Evolutionary conservation across 2,113 vertebrate species (phyloP).

Genomic region (Tetrax tetrax): DNA sequence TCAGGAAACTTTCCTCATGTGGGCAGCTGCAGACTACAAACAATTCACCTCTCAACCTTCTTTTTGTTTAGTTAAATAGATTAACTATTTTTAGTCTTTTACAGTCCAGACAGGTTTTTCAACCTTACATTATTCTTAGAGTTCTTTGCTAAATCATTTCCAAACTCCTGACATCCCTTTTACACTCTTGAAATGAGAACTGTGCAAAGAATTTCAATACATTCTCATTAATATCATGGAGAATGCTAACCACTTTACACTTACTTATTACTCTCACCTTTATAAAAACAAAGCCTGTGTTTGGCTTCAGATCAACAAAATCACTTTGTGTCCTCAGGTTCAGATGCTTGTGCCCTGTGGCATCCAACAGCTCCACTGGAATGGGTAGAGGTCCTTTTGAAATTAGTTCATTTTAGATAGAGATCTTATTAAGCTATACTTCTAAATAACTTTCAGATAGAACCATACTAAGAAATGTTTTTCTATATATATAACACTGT

Average conservation of each 20-base stretch:
- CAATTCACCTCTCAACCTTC: not conserved
- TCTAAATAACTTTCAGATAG: not conserved
- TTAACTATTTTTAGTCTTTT: not conserved
- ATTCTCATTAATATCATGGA: not conserved
- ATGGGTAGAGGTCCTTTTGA: not conserved
- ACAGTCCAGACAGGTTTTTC: not conserved
- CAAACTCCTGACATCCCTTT: not conserved
- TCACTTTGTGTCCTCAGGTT: not conserved
- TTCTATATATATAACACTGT: not conserved
- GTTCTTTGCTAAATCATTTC: not conserved
- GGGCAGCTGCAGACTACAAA: constrained; percentile 6
- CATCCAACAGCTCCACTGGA: not conserved
- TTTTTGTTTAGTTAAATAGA: constrained; percentile 23
- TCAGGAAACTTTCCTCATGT: not conserved
- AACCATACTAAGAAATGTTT: not conserved
- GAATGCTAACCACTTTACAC: not conserved
- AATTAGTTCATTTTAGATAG: not conserved
- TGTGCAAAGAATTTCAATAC: not conserved
- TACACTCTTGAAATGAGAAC: not conserved
- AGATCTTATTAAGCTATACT: not conserved
- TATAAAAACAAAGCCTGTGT: not conserved
- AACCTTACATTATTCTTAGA: not conserved
- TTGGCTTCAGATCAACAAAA: not conserved
- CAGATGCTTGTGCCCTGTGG: not conserved
- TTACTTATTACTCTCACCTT: not conserved